Percentiles rank a stretch among this genome's conserved stretches.
phyloP scores from a whole-genome alignment of 2,888 invertebrate genomes.

The Tenthredo amoena region DNA sequence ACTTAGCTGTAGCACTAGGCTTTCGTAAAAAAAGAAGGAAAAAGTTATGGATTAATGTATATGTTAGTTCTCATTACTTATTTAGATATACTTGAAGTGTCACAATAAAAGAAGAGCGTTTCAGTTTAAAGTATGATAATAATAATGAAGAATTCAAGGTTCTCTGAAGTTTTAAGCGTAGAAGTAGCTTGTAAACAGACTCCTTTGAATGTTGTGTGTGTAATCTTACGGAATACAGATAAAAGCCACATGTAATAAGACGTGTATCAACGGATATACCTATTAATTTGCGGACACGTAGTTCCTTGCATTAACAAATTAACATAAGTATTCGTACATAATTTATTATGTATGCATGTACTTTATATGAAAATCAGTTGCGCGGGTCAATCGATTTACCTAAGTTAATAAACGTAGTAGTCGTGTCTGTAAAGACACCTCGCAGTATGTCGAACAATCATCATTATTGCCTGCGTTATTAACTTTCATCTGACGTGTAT shows the following conservation, averaged over 20 bases:
- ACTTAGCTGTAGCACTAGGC: constrained; percentile 62
- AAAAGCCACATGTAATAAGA: neutral
- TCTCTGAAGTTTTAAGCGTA: constrained; percentile 68
- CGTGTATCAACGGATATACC: constrained; percentile 2
- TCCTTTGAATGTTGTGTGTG: constrained; percentile 77
- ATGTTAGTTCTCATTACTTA: constrained; percentile 59
- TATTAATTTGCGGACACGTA: constrained; percentile 26
- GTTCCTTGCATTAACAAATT: constrained; percentile 6
- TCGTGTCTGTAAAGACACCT: constrained; percentile 50
- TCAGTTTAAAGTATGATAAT: constrained; percentile 50
- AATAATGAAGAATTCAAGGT: constrained; percentile 67
- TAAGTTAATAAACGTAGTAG: constrained; percentile 1
- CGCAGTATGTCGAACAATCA: constrained; percentile 47
- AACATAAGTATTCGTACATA: constrained; percentile 21
- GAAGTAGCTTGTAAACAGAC: constrained; percentile 73
- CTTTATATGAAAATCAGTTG: constrained; percentile 20
- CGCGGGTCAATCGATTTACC: neutral
- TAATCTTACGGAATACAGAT: constrained; percentile 68
- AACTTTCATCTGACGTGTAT: constrained; percentile 69
- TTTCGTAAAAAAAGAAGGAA: constrained; percentile 58
- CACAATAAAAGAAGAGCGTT: constrained; percentile 48
- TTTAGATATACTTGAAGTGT: constrained; percentile 59
- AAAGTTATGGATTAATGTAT: constrained; percentile 57
- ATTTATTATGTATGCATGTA: neutral
- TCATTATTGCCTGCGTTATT: constrained; percentile 52